Conservation (phyloP, 2,888 invertebrate genomes). For the Sisyra terminalis region DNA sequence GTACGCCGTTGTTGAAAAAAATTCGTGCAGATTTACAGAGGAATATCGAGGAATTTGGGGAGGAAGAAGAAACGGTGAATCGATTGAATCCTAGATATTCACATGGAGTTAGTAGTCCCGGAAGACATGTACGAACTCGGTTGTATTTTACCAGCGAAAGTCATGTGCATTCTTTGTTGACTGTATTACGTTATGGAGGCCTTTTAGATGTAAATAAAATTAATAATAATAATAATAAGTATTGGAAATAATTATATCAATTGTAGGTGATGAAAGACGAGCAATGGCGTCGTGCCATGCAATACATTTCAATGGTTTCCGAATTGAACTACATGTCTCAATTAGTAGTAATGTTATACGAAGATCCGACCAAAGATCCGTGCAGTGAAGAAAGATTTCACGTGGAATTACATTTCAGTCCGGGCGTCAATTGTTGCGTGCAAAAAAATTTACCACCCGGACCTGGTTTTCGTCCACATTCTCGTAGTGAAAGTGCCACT, state of each 20-base stretch:
- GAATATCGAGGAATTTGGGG: conserved; percentile 79
- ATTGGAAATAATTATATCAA: neutral
- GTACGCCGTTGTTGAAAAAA: conserved; percentile 89
- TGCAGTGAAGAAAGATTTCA: conserved; percentile 88
- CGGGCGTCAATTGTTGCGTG: conserved; percentile 92
- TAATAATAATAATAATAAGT: neutral
- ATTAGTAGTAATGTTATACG: conserved; percentile 96
- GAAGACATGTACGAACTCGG: conserved; percentile 94
- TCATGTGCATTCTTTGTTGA: conserved; percentile 94
- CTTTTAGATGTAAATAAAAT: conserved; percentile 49
- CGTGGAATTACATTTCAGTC: conserved; percentile 97
- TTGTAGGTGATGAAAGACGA: conserved; percentile 66
- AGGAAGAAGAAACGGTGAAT: conserved; percentile 71
- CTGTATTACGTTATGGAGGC: conserved; percentile 85
- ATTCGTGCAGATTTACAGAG: conserved; percentile 87
- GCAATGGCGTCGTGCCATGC: conserved; percentile 97
- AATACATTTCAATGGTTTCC: conserved; percentile 93
- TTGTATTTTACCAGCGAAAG: conserved; percentile 99
- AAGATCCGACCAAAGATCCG: conserved; percentile 93
- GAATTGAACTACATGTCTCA: conserved; percentile 99
- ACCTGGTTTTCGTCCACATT: conserved; percentile 84
- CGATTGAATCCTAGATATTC: conserved; percentile 94
- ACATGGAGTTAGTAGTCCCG: conserved; percentile 95
- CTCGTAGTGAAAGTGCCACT: conserved; percentile 63
- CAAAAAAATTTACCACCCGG: conserved; percentile 88